Evolutionary conservation across 2,113 vertebrate genomes (phyloP), one percentile per base, ranked within the genome.

Genomic region (Gasterosteus nipponicus): DNA sequence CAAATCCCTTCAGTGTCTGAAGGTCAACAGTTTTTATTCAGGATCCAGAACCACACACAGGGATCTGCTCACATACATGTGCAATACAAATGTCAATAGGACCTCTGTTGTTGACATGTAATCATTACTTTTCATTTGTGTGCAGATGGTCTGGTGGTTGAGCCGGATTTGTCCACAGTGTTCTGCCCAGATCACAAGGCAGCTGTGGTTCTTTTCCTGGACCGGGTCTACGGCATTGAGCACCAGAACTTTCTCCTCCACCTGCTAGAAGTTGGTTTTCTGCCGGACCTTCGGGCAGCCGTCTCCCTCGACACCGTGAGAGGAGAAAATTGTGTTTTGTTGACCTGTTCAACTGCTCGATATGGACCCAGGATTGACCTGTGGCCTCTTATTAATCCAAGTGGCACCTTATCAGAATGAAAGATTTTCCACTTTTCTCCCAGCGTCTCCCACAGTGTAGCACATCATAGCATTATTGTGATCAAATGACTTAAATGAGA

Each of bases 101-200:
- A 51, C n/a, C 41, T 73, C 68, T 38, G 4, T 22, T 73, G 18
- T 29, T 35, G 5, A 42, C 3, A 22, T 58, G 2, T 51, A n/a
- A 69, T 71, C 2, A 56, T 49, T 38, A 19, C 1, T 26, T 59
- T 77, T 56, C 1, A 18, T 59, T 47, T 77, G 0, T 35, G 90
- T 93, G 75, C 92, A 99, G 97, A 96, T 93, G 97, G 96, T 85
- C 91, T 90, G 67, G 90, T 97, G 90, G 92, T 95, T 80, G 97
- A 99, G 91, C 96, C 96, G 73, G 95, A 98, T 90, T 94, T 97
- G 91, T 96, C 96, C 67, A 96, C 93, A 22, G 95, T 96, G 70
- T 98, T 99, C 94, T 98, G 96, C 91, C 97, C 97, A 64, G 97
- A 98, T 93, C 97, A 99, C 94, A 98, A 99, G 90, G 96, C 97